Base-by-base conservation (phyloP, 2,888 invertebrate species). In the Agriopis leucophaearia region DNA sequence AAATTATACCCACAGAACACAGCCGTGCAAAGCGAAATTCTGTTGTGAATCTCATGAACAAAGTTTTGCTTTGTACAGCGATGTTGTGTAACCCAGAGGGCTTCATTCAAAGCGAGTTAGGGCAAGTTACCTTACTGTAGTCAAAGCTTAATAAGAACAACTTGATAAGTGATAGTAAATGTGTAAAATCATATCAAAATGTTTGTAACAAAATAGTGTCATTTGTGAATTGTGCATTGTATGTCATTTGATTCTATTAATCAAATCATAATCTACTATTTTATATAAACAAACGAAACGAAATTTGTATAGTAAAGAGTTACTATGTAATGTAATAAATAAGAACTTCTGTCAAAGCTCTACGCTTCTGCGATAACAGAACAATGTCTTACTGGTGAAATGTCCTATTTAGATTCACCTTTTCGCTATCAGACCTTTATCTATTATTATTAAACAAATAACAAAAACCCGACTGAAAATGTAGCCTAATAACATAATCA, bases 181-280 rank as follows among this genome's bases (percentile, higher is more conserved):
- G 71, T 75, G 71, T 75, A 78, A 78, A 81, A 81, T 83, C 86
- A 86, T 86, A 86, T 86, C 86, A 86, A 85, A 81, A 80, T 83
- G 73, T 84, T 80, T 80, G 74, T 83, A 79, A 80, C 63, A 71
- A 75, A 72, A 64, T 74, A 74, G 74, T 67, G 69, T 74, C 74
- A 75, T 72, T 74, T 75, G 72, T 74, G 74, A 71, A 74, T 72
- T 79, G 80, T 81, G 75, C 72, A 72, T 72, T 69, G 66, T 70
- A 75, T 79, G 75, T 78, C 66, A 78, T 75, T 70, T 73, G 64
- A 72, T 70, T 73, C 72, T 72, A 70, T 54, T 70, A 70, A 64
- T 70, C 45, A 70, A 64, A 70, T 61, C 60, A 60, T 69, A 60
- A 72, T 70, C 56, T 74, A 66, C 55, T 65, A 72, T 71, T 73